Evolutionary conservation across 2,888 invertebrate genomes (phyloP).

Genomic region (Sinodicranocentrus sp.): DNA sequence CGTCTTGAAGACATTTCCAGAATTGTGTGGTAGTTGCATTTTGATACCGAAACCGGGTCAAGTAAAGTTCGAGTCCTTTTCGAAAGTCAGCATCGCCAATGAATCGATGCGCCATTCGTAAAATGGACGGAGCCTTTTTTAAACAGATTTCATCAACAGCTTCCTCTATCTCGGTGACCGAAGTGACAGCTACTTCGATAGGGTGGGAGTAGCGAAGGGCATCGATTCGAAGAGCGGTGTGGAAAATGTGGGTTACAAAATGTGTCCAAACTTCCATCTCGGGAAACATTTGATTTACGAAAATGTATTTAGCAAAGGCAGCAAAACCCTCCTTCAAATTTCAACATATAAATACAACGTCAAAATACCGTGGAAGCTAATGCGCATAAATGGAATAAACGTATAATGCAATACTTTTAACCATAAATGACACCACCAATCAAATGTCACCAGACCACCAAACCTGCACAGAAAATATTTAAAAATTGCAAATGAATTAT

Average conservation of each 20-base stretch:
- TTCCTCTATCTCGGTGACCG: conserved; percentile 97
- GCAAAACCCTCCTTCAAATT: conserved; percentile 97
- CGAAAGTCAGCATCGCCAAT: conserved; percentile 95
- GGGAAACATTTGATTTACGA: conserved; percentile 90
- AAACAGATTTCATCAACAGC: conserved; percentile 98
- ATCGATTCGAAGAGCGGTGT: conserved; percentile 92
- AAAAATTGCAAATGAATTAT: neutral
- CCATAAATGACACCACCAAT: conserved; percentile 93
- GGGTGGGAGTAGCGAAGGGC: conserved; percentile 95
- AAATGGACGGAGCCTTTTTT: conserved; percentile 89
- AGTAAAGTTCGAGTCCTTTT: conserved; percentile 93
- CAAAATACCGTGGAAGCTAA: too few species aligned
- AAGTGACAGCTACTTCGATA: conserved; percentile 93
- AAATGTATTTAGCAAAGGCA: conserved; percentile 96
- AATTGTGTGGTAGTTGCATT: conserved; percentile 96
- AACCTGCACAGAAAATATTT: conserved; percentile 80
- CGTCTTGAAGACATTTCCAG: conserved; percentile 93
- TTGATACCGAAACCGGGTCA: conserved; percentile 90
- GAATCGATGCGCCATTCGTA: conserved; percentile 91
- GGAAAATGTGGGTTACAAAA: conserved; percentile 93
- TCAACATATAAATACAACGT: too few species aligned
- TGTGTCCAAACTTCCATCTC: conserved; percentile 98
- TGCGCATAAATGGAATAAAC: too few species aligned
- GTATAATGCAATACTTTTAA: too few species aligned
- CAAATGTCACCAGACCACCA: conserved; percentile 98